Percentiles rank a stretch among this genome's conserved stretches.
phyloP scores from a whole-genome alignment of 2,113 vertebrate genomes.

The Rhea pennata region DNA sequence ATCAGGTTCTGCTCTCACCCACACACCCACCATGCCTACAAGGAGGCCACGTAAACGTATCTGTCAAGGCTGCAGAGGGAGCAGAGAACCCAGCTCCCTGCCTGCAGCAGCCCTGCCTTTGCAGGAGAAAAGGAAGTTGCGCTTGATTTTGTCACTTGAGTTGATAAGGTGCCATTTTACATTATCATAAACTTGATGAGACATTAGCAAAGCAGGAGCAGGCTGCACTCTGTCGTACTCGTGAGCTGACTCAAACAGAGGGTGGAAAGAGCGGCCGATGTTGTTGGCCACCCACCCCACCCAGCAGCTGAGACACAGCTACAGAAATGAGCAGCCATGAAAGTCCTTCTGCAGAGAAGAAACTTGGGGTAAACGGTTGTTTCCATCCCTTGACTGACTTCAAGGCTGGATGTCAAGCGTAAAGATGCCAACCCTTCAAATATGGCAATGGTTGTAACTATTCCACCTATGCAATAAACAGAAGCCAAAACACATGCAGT shows the following conservation, averaged over 20 bases:
- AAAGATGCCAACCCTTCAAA: not conserved
- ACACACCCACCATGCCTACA: not conserved
- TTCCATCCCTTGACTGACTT: not conserved
- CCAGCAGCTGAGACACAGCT: not conserved
- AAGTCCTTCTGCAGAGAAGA: not conserved
- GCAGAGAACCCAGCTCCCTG: not conserved
- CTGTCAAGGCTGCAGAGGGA: not conserved
- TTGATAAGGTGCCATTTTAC: not conserved
- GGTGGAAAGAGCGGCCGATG: not conserved
- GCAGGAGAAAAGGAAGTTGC: not conserved
- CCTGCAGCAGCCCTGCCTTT: not conserved
- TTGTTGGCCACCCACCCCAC: not conserved
- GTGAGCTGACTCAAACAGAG: not conserved
- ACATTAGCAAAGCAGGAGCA: not conserved
- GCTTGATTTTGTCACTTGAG: not conserved
- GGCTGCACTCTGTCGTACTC: not conserved
- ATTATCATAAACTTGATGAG: not conserved
- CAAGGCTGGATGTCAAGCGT: not conserved
- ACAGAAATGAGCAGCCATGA: slow-evolving; percentile 1
- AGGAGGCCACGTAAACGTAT: not conserved
- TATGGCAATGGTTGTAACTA: not conserved
- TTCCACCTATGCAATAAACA: not conserved
- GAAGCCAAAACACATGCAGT: not conserved
- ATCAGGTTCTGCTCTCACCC: not conserved
- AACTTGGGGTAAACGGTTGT: not conserved